Percentiles rank a stretch among this genome's conserved stretches.
Evolutionary conservation across 2,888 invertebrate genomes (phyloP).

Genomic region (Agapostemon virescens): DNA sequence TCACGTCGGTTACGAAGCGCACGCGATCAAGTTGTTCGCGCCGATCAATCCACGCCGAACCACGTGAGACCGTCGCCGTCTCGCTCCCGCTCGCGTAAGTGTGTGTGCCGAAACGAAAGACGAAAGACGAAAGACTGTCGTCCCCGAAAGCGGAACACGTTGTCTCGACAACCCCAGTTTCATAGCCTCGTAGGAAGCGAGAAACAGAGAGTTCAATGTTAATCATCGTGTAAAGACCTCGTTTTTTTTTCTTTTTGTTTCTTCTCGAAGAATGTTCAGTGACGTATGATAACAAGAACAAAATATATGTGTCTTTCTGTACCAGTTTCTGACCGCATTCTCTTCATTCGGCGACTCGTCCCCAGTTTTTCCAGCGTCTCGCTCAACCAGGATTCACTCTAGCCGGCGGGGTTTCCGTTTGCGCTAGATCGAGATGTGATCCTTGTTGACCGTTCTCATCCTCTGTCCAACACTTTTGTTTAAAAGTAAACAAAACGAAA

Average conservation of each 20-base stretch:
- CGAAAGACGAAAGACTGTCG: no score
- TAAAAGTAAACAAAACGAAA: background rate
- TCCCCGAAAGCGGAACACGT: background rate
- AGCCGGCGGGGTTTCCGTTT: background rate
- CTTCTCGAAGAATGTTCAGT: conserved; percentile 20
- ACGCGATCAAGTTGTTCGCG: conserved; percentile 70
- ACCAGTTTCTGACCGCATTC: conserved; percentile 35
- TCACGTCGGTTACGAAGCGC: conserved; percentile 68
- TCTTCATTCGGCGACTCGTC: conserved; percentile 22
- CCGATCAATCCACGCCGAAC: conserved; percentile 39
- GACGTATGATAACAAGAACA: conserved; percentile 21
- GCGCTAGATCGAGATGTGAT: background rate
- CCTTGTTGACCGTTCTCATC: conserved; percentile 23
- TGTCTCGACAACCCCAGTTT: no score
- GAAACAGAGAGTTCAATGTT: background rate
- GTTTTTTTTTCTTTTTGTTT: background rate
- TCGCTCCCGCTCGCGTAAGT: background rate
- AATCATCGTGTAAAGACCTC: conserved; percentile 18
- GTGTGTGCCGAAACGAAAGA: background rate
- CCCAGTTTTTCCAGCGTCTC: conserved; percentile 19
- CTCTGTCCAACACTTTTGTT: background rate
- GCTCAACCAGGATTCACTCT: conserved; percentile 19
- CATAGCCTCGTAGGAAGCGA: background rate
- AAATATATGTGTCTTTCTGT: conserved; percentile 44
- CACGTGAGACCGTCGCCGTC: conserved; percentile 3